Percentiles rank a stretch among this genome's conserved stretches.
Conservation (phyloP, 2,888 invertebrate species). For the Cheiracanthium punctorium region DNA sequence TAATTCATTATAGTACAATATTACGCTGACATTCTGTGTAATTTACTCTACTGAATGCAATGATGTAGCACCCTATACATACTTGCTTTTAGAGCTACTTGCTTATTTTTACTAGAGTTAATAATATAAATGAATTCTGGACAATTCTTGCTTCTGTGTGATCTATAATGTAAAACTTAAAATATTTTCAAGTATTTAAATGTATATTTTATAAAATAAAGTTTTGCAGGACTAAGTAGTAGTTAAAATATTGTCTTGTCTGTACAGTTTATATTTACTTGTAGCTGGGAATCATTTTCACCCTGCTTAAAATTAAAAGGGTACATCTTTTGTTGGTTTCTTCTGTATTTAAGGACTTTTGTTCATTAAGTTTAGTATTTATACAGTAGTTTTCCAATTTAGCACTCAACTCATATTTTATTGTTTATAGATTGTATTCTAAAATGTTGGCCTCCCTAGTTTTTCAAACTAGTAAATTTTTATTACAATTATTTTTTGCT, state of each 20-base stretch:
- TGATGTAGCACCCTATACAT: slow-evolving; percentile 32
- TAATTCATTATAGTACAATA: slow-evolving; percentile 29
- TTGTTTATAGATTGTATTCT: too few relatives aligned
- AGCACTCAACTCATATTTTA: too few relatives aligned
- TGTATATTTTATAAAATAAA: slow-evolving; percentile 69
- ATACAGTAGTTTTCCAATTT: too few relatives aligned
- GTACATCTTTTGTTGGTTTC: too few relatives aligned
- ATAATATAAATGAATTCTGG: slow-evolving; percentile 27
- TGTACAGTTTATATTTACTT: too few relatives aligned
- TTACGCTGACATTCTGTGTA: slow-evolving; percentile 25
- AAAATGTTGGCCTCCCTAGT: too few relatives aligned
- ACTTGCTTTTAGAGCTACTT: slow-evolving; percentile 27
- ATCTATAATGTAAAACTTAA: slow-evolving; percentile 43
- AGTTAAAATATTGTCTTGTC: slow-evolving; percentile 9
- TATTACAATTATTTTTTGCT: too few relatives aligned
- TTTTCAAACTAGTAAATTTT: too few relatives aligned
- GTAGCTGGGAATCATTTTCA: too few relatives aligned
- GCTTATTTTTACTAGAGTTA: slow-evolving; percentile 31
- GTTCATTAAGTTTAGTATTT: too few relatives aligned
- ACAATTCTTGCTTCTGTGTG: slow-evolving; percentile 57
- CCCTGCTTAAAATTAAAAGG: too few relatives aligned
- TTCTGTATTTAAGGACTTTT: too few relatives aligned
- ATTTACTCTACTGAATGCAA: slow-evolving; percentile 33
- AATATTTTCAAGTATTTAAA: slow-evolving; percentile 65
- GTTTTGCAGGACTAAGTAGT: slow-evolving; percentile 51